Evolutionary conservation across 1,140 invertebrate species (phyloP).

Genomic region (Drosophila nebulosa): DNA sequence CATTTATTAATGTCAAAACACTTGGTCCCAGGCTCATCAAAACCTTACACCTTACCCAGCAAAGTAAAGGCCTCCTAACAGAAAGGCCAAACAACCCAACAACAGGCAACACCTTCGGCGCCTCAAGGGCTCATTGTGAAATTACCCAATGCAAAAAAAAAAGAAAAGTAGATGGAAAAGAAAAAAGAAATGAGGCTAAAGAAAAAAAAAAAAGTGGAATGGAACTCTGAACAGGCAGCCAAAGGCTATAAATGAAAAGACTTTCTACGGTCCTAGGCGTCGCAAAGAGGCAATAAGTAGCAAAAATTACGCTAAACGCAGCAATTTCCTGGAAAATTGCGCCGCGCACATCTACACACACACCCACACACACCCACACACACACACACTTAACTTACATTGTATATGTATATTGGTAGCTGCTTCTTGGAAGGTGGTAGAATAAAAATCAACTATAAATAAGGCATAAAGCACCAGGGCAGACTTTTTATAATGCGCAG

Average conservation of each 20-base stretch:
- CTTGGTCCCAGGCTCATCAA: slow-evolving; percentile 48
- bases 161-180: neutral
- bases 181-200: neutral
- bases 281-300: slow-evolving; percentile 71
- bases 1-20: slow-evolving; percentile 27
- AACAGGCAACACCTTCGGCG: slow-evolving; percentile 24
- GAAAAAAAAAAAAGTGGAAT: slow-evolving; percentile 30
- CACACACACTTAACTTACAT: slow-evolving; percentile 15
- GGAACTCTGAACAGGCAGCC: slow-evolving; percentile 39
- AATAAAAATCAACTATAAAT: slow-evolving; percentile 54
- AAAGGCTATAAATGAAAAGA: slow-evolving; percentile 45
- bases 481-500: slow-evolving; percentile 48
- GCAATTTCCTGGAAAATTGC: slow-evolving; percentile 75
- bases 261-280: slow-evolving; percentile 14
- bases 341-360: slow-evolving; percentile 38
- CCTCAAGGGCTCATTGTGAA: slow-evolving; percentile 69
- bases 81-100: slow-evolving; percentile 45
- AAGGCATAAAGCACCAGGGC: slow-evolving; percentile 35
- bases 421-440: neutral
- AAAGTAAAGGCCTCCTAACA: slow-evolving; percentile 41
- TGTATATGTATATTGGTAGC: slow-evolving; percentile 24
- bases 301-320: slow-evolving; percentile 77
- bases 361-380: slow-evolving; percentile 27
- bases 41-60: slow-evolving; percentile 61
- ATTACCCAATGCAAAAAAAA: slow-evolving; percentile 44